Evolutionary conservation across 2,113 vertebrate species (phyloP).

Genomic region (Bagarius yarrelli): DNA sequence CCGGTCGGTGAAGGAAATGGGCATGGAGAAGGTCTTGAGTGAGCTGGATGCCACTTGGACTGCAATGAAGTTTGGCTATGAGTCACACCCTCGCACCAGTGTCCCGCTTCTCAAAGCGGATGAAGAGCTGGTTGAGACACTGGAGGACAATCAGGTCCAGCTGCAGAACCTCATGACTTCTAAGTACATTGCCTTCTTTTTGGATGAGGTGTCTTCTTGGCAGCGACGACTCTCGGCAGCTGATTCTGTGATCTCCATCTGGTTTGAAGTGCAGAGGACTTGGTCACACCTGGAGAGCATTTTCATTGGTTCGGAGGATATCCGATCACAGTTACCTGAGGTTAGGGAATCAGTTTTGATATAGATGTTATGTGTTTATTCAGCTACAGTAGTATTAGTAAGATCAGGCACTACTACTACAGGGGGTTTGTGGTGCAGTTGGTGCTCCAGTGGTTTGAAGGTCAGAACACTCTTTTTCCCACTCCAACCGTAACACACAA

Average conservation of each 20-base stretch:
- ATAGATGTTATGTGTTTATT: background rate
- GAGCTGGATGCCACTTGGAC: constrained; percentile 80
- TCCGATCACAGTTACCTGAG: constrained; percentile 88
- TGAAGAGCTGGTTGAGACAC: constrained; percentile 85
- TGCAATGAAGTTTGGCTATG: constrained; percentile 84
- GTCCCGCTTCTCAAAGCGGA: constrained; percentile 77
- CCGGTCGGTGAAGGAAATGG: constrained; percentile 82
- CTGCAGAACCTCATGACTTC: constrained; percentile 91
- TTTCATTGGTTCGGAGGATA: constrained; percentile 93
- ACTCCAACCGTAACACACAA: too few relatives aligned
- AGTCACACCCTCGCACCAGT: constrained; percentile 75
- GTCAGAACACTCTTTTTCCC: too few relatives aligned
- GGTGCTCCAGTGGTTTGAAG: too few relatives aligned
- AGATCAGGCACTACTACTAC: too few relatives aligned
- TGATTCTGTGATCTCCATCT: constrained; percentile 82
- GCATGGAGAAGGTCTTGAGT: constrained; percentile 80
- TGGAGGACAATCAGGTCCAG: constrained; percentile 96
- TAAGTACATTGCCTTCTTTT: constrained; percentile 85
- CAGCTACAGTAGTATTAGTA: too few relatives aligned
- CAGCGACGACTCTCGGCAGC: constrained; percentile 82
- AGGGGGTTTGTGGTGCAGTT: too few relatives aligned
- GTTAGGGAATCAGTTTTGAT: constrained; percentile 59
- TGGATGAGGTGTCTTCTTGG: constrained; percentile 89
- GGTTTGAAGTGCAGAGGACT: constrained; percentile 88
- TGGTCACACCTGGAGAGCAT: constrained; percentile 96